phyloP scores from a whole-genome alignment of 2,888 invertebrate species.

The Aelia acuminata region DNA sequence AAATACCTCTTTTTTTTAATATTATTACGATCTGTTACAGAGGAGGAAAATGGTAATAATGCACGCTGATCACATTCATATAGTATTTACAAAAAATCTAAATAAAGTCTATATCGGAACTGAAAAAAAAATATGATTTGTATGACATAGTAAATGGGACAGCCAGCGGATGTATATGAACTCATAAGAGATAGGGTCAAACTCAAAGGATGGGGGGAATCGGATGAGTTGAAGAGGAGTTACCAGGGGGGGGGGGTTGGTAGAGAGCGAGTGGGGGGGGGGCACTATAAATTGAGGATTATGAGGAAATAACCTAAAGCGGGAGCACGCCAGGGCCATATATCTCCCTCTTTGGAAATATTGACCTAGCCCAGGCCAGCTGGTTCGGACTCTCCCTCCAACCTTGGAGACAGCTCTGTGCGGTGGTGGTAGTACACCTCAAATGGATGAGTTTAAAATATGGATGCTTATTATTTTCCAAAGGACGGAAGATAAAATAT shows the following conservation, averaged over 20 bases:
- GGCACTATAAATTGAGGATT: neutral
- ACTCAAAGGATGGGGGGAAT: neutral
- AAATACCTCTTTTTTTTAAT: too few species aligned
- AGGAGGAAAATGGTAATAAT: too few species aligned
- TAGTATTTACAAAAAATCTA: too few species aligned
- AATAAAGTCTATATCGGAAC: too few species aligned
- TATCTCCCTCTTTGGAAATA: neutral
- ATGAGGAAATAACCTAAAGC: neutral
- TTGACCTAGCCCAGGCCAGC: neutral
- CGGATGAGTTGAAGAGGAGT: neutral
- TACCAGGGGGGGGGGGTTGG: too few species aligned
- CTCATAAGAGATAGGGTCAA: neutral
- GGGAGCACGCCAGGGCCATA: neutral
- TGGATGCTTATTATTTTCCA: too few species aligned
- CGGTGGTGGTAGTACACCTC: neutral
- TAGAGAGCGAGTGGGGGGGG: too few species aligned
- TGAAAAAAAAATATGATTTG: neutral
- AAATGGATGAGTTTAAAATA: neutral
- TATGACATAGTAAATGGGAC: neutral
- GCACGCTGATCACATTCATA: too few species aligned
- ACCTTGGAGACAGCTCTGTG: neutral
- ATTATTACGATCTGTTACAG: too few species aligned
- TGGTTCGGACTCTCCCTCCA: neutral
- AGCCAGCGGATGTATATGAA: neutral
- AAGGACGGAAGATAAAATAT: too few species aligned